Percentiles rank a stretch among this genome's conserved stretches.
phyloP scores from a whole-genome alignment of 2,888 invertebrate species.

The Ophioninae sp. region DNA sequence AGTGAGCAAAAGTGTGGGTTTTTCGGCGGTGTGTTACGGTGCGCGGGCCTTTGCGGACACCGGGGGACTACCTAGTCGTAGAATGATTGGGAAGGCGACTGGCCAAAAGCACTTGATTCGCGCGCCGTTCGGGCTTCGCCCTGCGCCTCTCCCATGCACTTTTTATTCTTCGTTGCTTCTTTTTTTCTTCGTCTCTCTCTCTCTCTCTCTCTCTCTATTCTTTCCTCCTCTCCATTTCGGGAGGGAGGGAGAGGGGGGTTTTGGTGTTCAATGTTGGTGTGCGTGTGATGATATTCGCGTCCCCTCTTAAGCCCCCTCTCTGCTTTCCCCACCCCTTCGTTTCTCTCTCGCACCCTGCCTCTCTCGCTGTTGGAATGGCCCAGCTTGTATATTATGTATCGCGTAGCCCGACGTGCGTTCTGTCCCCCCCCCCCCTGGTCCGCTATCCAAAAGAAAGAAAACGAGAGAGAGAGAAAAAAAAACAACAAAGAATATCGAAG shows the following conservation, averaged over 20 bases:
- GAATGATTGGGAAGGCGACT: conserved; percentile 81
- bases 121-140: conserved; percentile 80
- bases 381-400: conserved; percentile 46
- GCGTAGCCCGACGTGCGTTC: conserved; percentile 29
- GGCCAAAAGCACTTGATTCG: conserved; percentile 81
- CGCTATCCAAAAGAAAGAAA: too few species aligned
- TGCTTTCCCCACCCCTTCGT: conserved; percentile 1
- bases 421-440: neutral
- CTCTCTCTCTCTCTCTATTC: conserved; percentile 13
- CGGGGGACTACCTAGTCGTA: conserved; percentile 81
- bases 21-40: neutral
- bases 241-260: conserved; percentile 18
- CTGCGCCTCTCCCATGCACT: conserved; percentile 81
- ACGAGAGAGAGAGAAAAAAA: neutral
- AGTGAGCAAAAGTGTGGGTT: neutral
- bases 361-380: conserved; percentile 25
- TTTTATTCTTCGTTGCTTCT: conserved; percentile 68
- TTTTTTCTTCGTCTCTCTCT: conserved; percentile 65
- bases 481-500: neutral
- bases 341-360: neutral
- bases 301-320: conserved; percentile 3
- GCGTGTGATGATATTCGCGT: conserved; percentile 50
- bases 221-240: conserved; percentile 56
- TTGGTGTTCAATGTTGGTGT: conserved; percentile 53
- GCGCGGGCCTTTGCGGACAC: conserved; percentile 73